Evolutionary conservation across 2,113 vertebrate species (phyloP).

Genomic region (Tiliqua scincoides): DNA sequence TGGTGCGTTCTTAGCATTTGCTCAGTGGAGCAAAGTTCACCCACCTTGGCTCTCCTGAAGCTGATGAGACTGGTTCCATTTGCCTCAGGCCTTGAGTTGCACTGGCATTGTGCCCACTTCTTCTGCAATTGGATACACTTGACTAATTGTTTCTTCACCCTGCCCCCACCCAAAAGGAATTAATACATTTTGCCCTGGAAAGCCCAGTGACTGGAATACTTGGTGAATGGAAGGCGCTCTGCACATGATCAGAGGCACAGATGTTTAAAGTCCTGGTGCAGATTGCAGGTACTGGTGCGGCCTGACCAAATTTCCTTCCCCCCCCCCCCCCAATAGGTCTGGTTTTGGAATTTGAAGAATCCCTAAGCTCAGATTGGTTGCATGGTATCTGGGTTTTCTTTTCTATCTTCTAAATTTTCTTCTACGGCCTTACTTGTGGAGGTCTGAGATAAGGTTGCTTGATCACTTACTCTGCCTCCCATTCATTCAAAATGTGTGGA

Average conservation of each 20-base stretch:
- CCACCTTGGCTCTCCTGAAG: not conserved
- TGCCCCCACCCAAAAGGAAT: not conserved
- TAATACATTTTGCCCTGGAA: not conserved
- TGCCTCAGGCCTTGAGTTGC: not conserved
- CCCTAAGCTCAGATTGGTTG: not conserved
- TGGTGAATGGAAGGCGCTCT: not conserved
- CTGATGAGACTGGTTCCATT: constrained; percentile 60
- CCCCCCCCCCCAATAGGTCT: not conserved
- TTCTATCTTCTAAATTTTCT: not conserved
- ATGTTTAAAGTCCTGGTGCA: not conserved
- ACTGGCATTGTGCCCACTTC: not conserved
- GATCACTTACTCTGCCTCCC: too few species aligned
- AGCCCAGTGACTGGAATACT: not conserved
- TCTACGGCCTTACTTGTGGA: not conserved
- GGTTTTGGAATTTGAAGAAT: not conserved
- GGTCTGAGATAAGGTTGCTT: too few species aligned
- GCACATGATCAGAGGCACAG: not conserved
- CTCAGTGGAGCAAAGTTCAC: constrained; percentile 27
- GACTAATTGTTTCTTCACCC: not conserved
- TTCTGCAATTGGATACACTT: not conserved
- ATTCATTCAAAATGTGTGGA: too few species aligned
- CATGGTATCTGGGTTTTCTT: not conserved
- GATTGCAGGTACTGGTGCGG: not conserved
- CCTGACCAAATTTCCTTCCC: too few species aligned
- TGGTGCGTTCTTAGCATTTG: not conserved